phyloP scores from a whole-genome alignment of 2,113 vertebrate species.

The Pedetes capensis region DNA sequence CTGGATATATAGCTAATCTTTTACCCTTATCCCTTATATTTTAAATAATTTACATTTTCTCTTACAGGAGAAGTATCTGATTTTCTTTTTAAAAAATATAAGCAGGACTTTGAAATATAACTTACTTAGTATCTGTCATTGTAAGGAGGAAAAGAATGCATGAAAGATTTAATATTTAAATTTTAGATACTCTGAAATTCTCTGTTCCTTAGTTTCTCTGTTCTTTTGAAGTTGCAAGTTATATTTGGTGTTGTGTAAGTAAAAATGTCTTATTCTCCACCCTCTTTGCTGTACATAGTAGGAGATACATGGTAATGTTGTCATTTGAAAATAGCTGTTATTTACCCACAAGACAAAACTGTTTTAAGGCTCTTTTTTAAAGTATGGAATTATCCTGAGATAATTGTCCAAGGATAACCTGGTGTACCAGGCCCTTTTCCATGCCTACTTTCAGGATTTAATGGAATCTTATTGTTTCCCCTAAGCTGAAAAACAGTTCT shows the following conservation, averaged over 20 bases:
- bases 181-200: constrained; percentile 19
- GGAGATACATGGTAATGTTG: too few species aligned
- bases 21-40: background rate
- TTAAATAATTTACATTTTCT: constrained; percentile 10
- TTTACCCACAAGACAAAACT: too few species aligned
- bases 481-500: background rate
- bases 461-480: background rate
- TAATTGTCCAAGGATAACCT: too few species aligned
- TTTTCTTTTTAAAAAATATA: background rate
- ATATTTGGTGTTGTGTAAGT: background rate
- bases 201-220: constrained; percentile 2
- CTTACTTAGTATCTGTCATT: constrained; percentile 23
- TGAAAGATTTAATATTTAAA: constrained; percentile 19
- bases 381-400: background rate
- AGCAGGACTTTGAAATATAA: background rate
- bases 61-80: background rate
- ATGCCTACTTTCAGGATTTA: background rate
- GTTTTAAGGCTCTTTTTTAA: background rate
- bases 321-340: background rate
- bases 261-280: background rate
- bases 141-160: background rate
- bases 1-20: background rate
- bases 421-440: background rate
- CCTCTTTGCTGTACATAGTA: background rate
- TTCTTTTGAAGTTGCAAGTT: background rate